Evolutionary conservation across 2,113 vertebrate genomes (phyloP).

Genomic region (Amazona vittata): DNA sequence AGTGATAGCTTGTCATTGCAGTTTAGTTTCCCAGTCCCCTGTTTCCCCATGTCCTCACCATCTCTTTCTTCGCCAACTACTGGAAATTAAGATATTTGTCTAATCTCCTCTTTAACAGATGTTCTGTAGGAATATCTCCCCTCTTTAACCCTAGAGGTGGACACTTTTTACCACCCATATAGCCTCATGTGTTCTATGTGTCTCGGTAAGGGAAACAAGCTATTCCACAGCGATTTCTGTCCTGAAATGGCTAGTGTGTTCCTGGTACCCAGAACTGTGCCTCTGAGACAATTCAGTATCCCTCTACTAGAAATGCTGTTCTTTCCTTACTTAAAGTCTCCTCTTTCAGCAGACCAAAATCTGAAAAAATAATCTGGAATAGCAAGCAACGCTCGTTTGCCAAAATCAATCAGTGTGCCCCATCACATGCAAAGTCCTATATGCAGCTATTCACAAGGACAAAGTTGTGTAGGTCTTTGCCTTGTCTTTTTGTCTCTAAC

Average conservation of each 20-base stretch:
- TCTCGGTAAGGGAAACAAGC: neutral
- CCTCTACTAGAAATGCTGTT: neutral
- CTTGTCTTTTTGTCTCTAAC: neutral
- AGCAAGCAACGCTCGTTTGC: neutral
- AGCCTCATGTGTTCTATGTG: accelerated
- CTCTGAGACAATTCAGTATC: neutral
- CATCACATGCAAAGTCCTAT: neutral
- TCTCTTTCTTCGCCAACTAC: neutral
- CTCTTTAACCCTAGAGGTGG: neutral
- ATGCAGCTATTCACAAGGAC: neutral
- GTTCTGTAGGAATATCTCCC: neutral
- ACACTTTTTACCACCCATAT: neutral
- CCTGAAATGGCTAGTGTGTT: neutral
- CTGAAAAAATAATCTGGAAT: neutral
- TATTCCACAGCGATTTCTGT: neutral
- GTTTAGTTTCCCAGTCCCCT: neutral
- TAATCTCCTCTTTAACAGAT: neutral
- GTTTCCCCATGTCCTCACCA: neutral
- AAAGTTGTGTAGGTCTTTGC: accelerated
- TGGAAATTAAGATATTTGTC: neutral
- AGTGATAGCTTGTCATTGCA: neutral
- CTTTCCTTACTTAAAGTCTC: neutral
- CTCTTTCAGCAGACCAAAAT: neutral
- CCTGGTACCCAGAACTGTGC: neutral
- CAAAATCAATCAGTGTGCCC: neutral